These are phyloP conservation scores for Rhopilema esculentum DNA, from an alignment of 30 jellyfish, hydroid and myxozoan genomes.

Conservation along the genomic window DNA sequence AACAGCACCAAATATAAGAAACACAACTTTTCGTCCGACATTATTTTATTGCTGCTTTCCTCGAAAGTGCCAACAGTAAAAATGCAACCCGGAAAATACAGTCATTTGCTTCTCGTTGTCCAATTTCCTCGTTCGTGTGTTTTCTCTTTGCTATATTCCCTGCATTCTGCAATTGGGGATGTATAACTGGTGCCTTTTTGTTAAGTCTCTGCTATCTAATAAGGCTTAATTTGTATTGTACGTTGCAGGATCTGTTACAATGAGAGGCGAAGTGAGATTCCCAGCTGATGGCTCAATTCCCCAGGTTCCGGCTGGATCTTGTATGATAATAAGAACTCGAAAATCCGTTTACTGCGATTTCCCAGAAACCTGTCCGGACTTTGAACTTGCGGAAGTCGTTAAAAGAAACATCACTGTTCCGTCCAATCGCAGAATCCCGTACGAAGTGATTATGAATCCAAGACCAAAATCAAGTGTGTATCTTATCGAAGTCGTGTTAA, in stretches of 20 bases:
- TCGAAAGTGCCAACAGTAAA: too few relatives aligned
- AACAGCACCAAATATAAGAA: too few relatives aligned
- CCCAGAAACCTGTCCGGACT: slow-evolving; percentile 45
- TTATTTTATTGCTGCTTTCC: too few relatives aligned
- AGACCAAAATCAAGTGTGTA: slow-evolving; percentile 43
- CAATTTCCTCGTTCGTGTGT: too few relatives aligned
- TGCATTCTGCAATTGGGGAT: too few relatives aligned
- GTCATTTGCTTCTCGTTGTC: too few relatives aligned
- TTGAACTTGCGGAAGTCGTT: slow-evolving; percentile 17
- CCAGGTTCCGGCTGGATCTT: slow-evolving; percentile 16
- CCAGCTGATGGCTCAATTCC: slow-evolving; percentile 6
- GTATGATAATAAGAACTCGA: slow-evolving; percentile 29
- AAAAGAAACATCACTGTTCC: slow-evolving; percentile 10
- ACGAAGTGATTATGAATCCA: slow-evolving; percentile 41
- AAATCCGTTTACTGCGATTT: slow-evolving; percentile 39
- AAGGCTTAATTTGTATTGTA: neutral
- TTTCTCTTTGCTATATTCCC: too few relatives aligned
- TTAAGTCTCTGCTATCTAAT: too few relatives aligned
- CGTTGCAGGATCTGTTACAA: slow-evolving; percentile 15
- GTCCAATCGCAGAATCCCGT: slow-evolving; percentile 7
- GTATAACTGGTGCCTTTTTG: too few relatives aligned
- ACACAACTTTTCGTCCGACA: too few relatives aligned
- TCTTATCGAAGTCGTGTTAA: slow-evolving; percentile 34
- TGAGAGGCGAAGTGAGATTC: slow-evolving; percentile 40
- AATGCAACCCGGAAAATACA: too few relatives aligned